Percentiles rank a stretch among this genome's conserved stretches.
Evolutionary conservation across 2,797 vertebrate species (phyloP).

Genomic region (Anabacerthia variegaticeps): DNA sequence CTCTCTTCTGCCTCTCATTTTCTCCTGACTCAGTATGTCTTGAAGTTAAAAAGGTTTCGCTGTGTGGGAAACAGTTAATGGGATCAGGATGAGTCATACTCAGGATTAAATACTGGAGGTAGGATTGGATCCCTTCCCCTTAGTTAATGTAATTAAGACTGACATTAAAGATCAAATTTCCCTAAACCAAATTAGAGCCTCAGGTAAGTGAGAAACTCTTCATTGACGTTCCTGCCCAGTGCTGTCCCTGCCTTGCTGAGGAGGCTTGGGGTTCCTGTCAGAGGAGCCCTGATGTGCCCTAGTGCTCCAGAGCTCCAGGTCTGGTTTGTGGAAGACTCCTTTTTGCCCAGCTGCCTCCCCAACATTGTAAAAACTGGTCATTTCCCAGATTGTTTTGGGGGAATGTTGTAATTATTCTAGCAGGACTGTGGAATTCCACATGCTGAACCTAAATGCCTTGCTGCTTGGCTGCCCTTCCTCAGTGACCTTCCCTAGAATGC

Average conservation of each 20-base stretch:
- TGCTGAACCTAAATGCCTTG: background rate
- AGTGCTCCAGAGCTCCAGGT: background rate
- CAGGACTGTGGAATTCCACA: rapidly evolving
- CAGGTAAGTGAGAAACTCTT: background rate
- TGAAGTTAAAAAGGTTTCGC: background rate
- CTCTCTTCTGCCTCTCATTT: background rate
- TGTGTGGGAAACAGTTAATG: slow-evolving; percentile 40
- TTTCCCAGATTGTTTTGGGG: background rate
- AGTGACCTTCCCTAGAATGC: background rate
- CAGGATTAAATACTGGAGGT: background rate
- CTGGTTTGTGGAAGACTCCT: rapidly evolving
- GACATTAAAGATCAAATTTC: slow-evolving; percentile 28
- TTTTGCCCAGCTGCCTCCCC: background rate
- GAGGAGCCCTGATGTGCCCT: background rate
- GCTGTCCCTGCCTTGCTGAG: background rate
- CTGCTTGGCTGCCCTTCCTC: background rate
- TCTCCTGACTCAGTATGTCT: background rate
- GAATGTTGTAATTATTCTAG: rapidly evolving
- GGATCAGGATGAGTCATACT: background rate
- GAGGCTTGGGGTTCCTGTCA: too few species aligned
- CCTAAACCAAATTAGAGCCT: background rate
- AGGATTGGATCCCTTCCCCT: background rate
- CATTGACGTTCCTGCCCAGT: background rate
- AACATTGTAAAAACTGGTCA: rapidly evolving
- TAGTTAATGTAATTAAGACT: background rate